These are phyloP conservation scores for Chinchilla lanigera DNA, from an alignment of 2,113 vertebrate species.

Conservation along the genomic window DNA sequence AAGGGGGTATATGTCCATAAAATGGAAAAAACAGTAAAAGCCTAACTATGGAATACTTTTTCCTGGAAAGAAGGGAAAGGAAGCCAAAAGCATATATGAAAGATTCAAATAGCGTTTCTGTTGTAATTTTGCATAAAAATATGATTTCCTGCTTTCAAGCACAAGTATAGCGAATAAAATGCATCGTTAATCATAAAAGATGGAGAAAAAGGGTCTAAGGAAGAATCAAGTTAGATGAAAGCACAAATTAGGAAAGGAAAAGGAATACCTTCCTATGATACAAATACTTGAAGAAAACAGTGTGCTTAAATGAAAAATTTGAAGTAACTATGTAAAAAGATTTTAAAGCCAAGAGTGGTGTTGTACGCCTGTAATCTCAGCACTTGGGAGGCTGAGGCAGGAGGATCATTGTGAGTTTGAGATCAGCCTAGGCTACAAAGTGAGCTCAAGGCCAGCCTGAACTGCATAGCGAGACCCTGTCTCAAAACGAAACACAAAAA, in stretches of 20 bases:
- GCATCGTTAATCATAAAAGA: background rate
- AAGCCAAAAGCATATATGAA: background rate
- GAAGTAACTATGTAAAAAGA: background rate
- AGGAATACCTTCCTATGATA: background rate
- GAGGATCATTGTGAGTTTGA: no score
- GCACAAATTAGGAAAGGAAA: background rate
- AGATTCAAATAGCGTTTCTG: background rate
- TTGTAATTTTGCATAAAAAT: background rate
- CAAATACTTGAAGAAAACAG: background rate
- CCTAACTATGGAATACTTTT: background rate
- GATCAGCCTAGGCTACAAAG: no score
- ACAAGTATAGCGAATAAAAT: background rate
- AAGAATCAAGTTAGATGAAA: slow-evolving; percentile 43
- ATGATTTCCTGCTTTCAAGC: background rate
- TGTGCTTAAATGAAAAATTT: background rate
- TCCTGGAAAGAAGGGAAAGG: background rate
- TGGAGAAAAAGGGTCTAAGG: background rate
- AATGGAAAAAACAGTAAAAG: background rate
- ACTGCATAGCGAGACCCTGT: no score
- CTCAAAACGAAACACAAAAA: no score
- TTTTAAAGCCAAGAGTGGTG: background rate
- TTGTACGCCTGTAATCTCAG: no score
- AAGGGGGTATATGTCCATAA: background rate
- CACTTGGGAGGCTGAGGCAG: no score
- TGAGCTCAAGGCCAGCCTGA: no score